Conservation (phyloP, 2,797 vertebrate genomes). For the Alca torda region DNA sequence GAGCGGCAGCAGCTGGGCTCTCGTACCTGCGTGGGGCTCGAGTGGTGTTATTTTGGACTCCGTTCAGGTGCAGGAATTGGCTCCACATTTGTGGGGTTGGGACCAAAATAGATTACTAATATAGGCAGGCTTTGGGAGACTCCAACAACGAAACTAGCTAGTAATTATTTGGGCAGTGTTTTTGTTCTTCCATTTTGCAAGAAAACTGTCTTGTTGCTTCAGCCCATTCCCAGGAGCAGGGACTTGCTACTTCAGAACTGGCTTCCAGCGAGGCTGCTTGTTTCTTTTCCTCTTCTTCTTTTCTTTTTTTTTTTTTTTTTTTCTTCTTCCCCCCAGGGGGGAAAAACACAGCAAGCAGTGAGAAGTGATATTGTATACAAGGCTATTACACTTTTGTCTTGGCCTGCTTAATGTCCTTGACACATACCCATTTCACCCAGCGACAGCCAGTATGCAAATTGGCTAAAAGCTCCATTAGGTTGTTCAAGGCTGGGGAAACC, state of each 20-base stretch:
- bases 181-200: conserved; percentile 41
- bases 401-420: conserved; percentile 75
- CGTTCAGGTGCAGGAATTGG: background rate
- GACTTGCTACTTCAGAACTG: background rate
- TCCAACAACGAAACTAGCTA: background rate
- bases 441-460: conserved; percentile 77
- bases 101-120: background rate
- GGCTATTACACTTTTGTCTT: conserved; percentile 65
- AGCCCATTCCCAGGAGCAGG: background rate
- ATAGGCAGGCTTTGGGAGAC: background rate
- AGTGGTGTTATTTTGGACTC: background rate
- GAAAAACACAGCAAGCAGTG: background rate
- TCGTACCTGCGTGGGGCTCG: background rate
- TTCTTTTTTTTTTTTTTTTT: background rate
- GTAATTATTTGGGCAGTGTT: background rate
- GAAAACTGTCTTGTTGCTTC: background rate
- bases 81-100: background rate
- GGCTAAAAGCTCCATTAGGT: conserved; percentile 78
- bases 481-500: conserved; percentile 76
- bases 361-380: conserved; percentile 29
- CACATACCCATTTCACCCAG: conserved; percentile 69
- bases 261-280: background rate
- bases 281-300: background rate
- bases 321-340: no score
- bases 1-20: background rate